Evolutionary conservation across 2,113 vertebrate genomes (phyloP).

Genomic region (Tachysurus vachellii): DNA sequence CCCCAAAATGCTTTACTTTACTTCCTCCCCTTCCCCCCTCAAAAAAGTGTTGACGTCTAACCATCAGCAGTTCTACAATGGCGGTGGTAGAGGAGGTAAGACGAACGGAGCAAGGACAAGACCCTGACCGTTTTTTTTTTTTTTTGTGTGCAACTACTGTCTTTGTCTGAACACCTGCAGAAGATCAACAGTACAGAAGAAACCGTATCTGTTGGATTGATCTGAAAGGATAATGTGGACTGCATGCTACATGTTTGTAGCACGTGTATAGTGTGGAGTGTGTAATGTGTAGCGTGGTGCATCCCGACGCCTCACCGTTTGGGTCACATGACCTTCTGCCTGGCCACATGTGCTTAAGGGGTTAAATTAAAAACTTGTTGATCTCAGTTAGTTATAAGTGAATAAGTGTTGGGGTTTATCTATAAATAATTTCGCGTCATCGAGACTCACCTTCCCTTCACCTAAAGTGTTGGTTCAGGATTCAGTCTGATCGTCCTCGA

Average conservation of each 20-base stretch:
- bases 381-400: neutral
- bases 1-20: constrained; percentile 67
- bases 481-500: neutral
- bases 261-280: constrained; percentile 56
- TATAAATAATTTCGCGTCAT: neutral
- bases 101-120: constrained; percentile 60
- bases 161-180: constrained; percentile 62
- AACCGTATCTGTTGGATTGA: constrained; percentile 2
- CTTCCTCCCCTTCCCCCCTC: constrained; percentile 28
- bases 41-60: constrained; percentile 79
- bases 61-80: constrained; percentile 82
- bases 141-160: constrained; percentile 61
- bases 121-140: neutral
- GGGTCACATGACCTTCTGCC: constrained; percentile 48
- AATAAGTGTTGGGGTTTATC: neutral
- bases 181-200: constrained; percentile 40
- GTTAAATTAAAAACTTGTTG: neutral
- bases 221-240: constrained; percentile 27
- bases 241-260: constrained; percentile 77
- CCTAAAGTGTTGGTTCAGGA: neutral
- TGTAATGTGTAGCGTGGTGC: constrained; percentile 64
- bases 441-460: neutral
- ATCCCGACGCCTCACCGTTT: constrained; percentile 51
- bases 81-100: constrained; percentile 84
- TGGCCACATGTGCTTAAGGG: constrained; percentile 50